Conservation (phyloP, 2,113 vertebrate genomes). For the Spea multiplicata region DNA sequence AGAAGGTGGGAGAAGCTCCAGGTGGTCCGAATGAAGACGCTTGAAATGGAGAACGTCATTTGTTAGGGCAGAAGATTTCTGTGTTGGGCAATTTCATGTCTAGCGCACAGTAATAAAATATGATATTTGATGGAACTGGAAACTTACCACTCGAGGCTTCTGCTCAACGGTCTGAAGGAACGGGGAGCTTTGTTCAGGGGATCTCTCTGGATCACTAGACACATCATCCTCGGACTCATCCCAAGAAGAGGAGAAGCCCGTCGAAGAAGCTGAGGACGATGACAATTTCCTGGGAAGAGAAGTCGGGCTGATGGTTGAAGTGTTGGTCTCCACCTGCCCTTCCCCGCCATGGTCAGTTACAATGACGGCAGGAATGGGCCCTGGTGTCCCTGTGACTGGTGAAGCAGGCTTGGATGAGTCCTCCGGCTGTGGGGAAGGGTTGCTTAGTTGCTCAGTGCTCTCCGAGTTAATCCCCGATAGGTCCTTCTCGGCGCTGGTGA, state of each 20-base stretch:
- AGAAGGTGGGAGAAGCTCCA: too few relatives aligned
- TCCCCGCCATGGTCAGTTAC: slow-evolving; percentile 85
- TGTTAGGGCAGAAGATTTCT: too few relatives aligned
- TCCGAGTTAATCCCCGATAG: neutral
- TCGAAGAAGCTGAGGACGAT: slow-evolving; percentile 91
- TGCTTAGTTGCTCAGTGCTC: neutral
- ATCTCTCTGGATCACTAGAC: slow-evolving; percentile 89
- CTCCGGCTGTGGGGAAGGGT: neutral
- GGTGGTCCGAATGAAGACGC: too few relatives aligned
- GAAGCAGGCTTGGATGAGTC: neutral
- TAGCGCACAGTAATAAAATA: too few relatives aligned
- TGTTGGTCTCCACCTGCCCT: slow-evolving; percentile 54
- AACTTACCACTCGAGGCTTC: slow-evolving; percentile 86
- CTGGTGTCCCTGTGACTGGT: slow-evolving; percentile 30
- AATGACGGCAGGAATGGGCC: slow-evolving; percentile 81
- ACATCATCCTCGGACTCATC: slow-evolving; percentile 96
- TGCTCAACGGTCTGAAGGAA: slow-evolving; percentile 82
- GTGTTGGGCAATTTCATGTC: too few relatives aligned
- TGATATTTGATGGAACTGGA: neutral
- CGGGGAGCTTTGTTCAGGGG: slow-evolving; percentile 73
- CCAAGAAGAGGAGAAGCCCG: slow-evolving; percentile 95
- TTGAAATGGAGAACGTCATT: too few relatives aligned
- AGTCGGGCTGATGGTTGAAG: slow-evolving; percentile 61
- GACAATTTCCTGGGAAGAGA: slow-evolving; percentile 83
- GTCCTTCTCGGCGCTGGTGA: neutral